Evolutionary conservation across 2,888 invertebrate genomes (phyloP).

Genomic region (Hipparchia semele): DNA sequence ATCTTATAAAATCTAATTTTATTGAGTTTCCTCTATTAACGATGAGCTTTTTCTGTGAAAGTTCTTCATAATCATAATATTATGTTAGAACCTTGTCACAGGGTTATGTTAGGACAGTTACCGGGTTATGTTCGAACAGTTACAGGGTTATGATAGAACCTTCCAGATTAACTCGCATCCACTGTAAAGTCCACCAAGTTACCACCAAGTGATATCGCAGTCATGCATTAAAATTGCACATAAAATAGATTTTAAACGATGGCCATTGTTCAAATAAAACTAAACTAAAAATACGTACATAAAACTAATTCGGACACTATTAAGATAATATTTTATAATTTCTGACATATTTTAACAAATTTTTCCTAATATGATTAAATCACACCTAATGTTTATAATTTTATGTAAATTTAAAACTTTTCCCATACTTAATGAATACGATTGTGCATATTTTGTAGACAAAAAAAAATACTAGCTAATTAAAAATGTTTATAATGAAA

Average conservation of each 20-base stretch:
- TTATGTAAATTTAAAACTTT: slow-evolving; percentile 15
- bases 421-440: slow-evolving; percentile 16
- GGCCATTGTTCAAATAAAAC: neutral
- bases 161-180: no score
- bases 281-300: neutral
- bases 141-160: no score
- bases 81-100: no score
- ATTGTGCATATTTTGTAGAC: neutral
- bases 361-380: neutral
- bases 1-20: neutral
- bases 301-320: neutral
- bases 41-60: neutral
- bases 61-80: neutral
- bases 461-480: neutral
- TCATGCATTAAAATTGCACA: no score
- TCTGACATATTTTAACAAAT: neutral
- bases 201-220: no score
- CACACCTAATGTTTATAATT: slow-evolving; percentile 6
- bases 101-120: no score
- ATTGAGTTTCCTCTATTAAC: neutral
- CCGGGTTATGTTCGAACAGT: no score
- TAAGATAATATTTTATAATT: slow-evolving; percentile 6
- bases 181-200: no score
- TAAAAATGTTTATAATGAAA: neutral
- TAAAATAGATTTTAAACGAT: neutral